phyloP scores from a whole-genome alignment of 2,797 vertebrate genomes.

The Peromyscus eremicus region DNA sequence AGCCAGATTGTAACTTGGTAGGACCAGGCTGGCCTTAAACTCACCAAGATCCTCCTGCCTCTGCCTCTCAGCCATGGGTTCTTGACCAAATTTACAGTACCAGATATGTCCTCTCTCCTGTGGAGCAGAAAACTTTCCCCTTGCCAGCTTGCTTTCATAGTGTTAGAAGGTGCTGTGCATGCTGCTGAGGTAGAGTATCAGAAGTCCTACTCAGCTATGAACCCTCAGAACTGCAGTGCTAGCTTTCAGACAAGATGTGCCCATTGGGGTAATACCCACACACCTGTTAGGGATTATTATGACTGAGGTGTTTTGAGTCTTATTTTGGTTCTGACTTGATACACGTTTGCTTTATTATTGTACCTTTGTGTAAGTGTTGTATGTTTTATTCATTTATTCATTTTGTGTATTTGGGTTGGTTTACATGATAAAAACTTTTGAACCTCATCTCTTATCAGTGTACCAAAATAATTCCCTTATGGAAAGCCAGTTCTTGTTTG shows the following conservation, averaged over 20 bases:
- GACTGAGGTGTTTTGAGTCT: background rate
- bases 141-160: background rate
- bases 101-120: background rate
- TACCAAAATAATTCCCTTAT: background rate
- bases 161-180: background rate
- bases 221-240: background rate
- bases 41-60: background rate
- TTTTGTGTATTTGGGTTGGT: conserved; percentile 13
- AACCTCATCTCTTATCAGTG: background rate
- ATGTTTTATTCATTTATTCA: conserved; percentile 39
- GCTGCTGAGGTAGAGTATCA: background rate
- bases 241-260: background rate
- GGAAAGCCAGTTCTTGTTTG: background rate
- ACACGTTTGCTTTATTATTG: background rate
- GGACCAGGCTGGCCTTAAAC: background rate
- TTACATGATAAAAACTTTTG: conserved; percentile 12
- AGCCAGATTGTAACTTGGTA: background rate
- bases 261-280: background rate
- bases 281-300: background rate
- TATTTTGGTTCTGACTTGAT: background rate
- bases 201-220: background rate
- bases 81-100: background rate
- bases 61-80: background rate
- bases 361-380: conserved; percentile 23
- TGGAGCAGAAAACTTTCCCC: background rate